Evolutionary conservation across 2,888 invertebrate genomes (phyloP).

Genomic region (Idaea biselata): DNA sequence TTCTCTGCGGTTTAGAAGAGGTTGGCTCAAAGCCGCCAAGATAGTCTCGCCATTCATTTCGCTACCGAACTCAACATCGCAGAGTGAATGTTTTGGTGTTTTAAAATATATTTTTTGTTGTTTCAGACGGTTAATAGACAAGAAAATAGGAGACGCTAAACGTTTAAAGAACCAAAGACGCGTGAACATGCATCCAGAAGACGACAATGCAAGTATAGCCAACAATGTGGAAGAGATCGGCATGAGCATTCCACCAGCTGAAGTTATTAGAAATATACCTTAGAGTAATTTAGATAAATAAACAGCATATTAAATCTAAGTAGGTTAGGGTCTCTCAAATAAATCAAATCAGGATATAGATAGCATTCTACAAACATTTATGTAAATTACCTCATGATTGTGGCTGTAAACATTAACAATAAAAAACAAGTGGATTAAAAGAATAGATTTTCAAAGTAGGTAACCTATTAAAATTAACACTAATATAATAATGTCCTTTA

Average conservation of each 20-base stretch:
- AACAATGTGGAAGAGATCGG: slow-evolving; percentile 65
- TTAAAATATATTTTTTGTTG: slow-evolving; percentile 5
- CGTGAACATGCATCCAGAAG: slow-evolving; percentile 45
- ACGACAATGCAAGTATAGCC: slow-evolving; percentile 58
- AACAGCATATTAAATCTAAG: background rate
- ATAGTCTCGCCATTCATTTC: no score
- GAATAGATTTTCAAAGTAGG: no score
- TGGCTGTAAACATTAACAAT: no score
- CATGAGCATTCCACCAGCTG: slow-evolving; percentile 57
- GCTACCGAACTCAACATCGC: background rate
- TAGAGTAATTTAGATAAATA: slow-evolving; percentile 28
- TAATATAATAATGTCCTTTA: background rate
- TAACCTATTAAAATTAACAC: background rate
- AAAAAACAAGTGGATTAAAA: background rate
- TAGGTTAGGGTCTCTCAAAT: background rate
- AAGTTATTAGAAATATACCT: slow-evolving; percentile 54
- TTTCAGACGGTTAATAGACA: slow-evolving; percentile 72
- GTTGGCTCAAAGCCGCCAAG: no score
- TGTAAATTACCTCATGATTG: background rate
- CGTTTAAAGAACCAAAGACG: slow-evolving; percentile 54
- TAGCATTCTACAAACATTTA: slow-evolving; percentile 1
- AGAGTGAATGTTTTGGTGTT: no score
- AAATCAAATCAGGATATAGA: background rate
- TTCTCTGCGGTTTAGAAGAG: no score
- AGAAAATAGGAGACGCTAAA: slow-evolving; percentile 62